phyloP scores from a whole-genome alignment of 2,888 invertebrate genomes.

The Hypomecis atomaria region DNA sequence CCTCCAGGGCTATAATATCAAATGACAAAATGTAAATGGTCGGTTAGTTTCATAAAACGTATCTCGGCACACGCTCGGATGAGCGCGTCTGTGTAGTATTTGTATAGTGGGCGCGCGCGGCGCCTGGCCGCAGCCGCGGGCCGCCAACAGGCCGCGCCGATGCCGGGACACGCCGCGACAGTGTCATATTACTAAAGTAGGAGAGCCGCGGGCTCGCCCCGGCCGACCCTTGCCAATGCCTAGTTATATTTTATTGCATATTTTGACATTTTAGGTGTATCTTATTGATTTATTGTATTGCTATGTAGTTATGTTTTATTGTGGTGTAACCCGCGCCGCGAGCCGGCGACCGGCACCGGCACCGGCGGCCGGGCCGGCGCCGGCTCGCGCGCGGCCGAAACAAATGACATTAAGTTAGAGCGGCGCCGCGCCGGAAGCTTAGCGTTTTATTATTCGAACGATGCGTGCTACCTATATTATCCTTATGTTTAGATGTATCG shows the following conservation, averaged over 20 bases:
- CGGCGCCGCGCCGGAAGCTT: not conserved
- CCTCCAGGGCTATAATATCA: too few species aligned
- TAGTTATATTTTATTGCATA: conserved; percentile 68
- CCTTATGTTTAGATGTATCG: conserved; percentile 52
- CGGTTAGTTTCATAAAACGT: too few species aligned
- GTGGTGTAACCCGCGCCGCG: conserved; percentile 25
- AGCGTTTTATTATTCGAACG: conserved; percentile 31
- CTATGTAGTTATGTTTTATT: conserved; percentile 42
- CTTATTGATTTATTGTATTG: conserved; percentile 39
- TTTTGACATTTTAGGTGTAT: conserved; percentile 54
- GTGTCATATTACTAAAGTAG: conserved; percentile 63
- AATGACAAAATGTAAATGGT: too few species aligned
- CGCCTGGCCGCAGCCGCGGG: not conserved
- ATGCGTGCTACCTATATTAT: conserved; percentile 48
- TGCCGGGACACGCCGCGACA: conserved; percentile 61
- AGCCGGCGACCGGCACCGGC: conserved; percentile 28
- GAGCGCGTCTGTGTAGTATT: too few species aligned
- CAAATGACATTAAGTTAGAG: not conserved
- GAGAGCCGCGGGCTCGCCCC: conserved; percentile 51
- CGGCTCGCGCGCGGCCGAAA: not conserved
- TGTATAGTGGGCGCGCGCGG: not conserved
- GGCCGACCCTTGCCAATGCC: conserved; percentile 78
- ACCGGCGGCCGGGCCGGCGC: conserved; percentile 21
- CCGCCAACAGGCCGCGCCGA: conserved; percentile 32
- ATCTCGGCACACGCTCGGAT: too few species aligned